These are phyloP conservation scores for Eupeodes luniger DNA, from an alignment of 2,888 invertebrate genomes.

Conservation along the genomic window DNA sequence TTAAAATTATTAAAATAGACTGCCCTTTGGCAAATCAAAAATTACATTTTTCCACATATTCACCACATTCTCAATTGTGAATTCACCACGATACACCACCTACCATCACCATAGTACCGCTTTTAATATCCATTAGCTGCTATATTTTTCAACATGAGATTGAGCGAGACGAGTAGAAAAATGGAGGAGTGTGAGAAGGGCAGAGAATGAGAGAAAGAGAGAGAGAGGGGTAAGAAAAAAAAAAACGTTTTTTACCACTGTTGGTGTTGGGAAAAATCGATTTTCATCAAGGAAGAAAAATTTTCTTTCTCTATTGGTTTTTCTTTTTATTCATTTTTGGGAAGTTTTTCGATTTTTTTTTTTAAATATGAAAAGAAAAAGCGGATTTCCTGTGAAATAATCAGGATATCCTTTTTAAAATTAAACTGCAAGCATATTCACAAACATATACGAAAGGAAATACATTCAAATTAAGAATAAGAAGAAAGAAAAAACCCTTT, in stretches of 20 bases:
- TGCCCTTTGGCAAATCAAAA: constrained; percentile 17
- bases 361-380: neutral
- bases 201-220: neutral
- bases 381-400: constrained; percentile 10
- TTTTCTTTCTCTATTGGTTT: constrained; percentile 47
- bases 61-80: constrained; percentile 29
- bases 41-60: constrained; percentile 61
- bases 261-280: constrained; percentile 72
- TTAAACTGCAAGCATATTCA: constrained; percentile 4
- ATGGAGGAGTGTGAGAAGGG: neutral
- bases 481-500: neutral
- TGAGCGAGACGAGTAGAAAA: constrained; percentile 10
- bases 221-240: neutral
- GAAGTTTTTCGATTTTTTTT: neutral
- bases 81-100: constrained; percentile 69
- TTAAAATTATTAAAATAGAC: constrained; percentile 40
- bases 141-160: constrained; percentile 41
- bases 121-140: constrained; percentile 59
- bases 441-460: constrained; percentile 9
- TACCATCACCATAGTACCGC: constrained; percentile 31
- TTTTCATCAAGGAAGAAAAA: constrained; percentile 64
- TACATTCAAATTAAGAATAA: neutral
- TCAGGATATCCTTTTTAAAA: neutral
- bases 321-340: neutral
- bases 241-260: constrained; percentile 48